Evolutionary conservation across 2,113 vertebrate genomes (phyloP).

Genomic region (human): DNA sequence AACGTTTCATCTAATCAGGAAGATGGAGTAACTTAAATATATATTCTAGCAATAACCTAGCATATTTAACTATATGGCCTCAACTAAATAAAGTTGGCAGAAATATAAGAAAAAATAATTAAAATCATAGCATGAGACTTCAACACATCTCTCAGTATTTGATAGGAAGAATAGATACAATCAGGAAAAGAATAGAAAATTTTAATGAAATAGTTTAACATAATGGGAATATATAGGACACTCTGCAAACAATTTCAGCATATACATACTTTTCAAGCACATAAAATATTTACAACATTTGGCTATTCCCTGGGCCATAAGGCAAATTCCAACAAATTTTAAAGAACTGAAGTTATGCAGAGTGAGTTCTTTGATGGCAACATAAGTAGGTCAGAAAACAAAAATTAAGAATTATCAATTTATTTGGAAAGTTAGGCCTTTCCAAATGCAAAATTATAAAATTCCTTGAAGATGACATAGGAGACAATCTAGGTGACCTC

Average conservation of each 20-base stretch:
- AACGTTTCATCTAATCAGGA: not conserved
- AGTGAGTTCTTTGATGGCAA: not conserved
- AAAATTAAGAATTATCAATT: not conserved
- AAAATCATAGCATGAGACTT: not conserved
- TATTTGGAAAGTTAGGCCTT: not conserved
- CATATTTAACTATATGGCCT: not conserved
- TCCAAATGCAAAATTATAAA: not conserved
- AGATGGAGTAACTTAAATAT: not conserved
- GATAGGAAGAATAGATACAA: not conserved
- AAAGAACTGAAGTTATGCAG: not conserved
- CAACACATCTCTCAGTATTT: not conserved
- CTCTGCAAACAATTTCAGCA: not conserved
- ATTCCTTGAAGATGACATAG: not conserved
- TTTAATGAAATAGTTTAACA: not conserved
- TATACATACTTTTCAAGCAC: not conserved
- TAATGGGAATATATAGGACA: not conserved
- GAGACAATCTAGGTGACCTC: not conserved
- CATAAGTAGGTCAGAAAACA: not conserved
- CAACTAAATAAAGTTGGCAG: not conserved
- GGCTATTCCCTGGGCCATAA: not conserved
- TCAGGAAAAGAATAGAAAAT: not conserved
- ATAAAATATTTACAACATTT: not conserved
- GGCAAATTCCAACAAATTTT: conserved; percentile 4
- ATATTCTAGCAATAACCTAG: not conserved
- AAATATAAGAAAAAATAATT: not conserved